A percentile compares a stretch with the other conserved stretches of the same genome.
Conservation (phyloP, 2,113 vertebrate species). For the Cololabis saira region DNA sequence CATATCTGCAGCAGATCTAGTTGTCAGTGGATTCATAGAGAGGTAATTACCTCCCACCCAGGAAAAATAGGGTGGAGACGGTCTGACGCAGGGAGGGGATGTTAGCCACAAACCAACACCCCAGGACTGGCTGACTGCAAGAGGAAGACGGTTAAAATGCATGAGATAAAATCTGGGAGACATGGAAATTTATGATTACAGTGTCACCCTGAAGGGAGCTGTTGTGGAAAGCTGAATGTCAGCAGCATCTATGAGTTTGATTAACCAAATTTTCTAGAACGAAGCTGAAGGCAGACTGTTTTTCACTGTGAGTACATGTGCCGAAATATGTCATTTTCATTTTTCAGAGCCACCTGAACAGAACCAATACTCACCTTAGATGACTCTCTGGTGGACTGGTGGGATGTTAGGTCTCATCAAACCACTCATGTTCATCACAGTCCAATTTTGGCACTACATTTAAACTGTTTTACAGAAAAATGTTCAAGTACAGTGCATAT, state of each 20-base stretch:
- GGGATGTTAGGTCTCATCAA: neutral
- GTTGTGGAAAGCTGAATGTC: conserved; percentile 60
- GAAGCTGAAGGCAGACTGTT: conserved; percentile 36
- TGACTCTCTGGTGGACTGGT: neutral
- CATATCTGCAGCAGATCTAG: conserved; percentile 69
- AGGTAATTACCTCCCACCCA: conserved; percentile 69
- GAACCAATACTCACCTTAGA: too few species aligned
- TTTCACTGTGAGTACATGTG: conserved; percentile 10
- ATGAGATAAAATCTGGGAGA: conserved; percentile 55
- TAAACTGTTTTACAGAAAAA: too few species aligned
- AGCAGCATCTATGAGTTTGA: conserved; percentile 53
- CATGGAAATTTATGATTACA: conserved; percentile 55
- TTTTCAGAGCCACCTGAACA: neutral
- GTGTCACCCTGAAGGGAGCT: conserved; percentile 54
- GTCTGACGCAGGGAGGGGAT: conserved; percentile 24
- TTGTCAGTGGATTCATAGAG: conserved; percentile 66
- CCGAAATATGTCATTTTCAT: conserved; percentile 10
- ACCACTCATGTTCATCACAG: too few species aligned
- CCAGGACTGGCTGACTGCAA: conserved; percentile 44
- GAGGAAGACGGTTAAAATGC: conserved; percentile 43
- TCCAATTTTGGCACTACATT: too few species aligned
- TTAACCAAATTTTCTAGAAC: conserved; percentile 48
- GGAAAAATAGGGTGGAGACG: conserved; percentile 53
- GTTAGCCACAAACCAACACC: conserved; percentile 50
- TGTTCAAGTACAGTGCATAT: too few species aligned